Conservation (phyloP, 2,888 invertebrate species). For the Falcaria lacertinaria region DNA sequence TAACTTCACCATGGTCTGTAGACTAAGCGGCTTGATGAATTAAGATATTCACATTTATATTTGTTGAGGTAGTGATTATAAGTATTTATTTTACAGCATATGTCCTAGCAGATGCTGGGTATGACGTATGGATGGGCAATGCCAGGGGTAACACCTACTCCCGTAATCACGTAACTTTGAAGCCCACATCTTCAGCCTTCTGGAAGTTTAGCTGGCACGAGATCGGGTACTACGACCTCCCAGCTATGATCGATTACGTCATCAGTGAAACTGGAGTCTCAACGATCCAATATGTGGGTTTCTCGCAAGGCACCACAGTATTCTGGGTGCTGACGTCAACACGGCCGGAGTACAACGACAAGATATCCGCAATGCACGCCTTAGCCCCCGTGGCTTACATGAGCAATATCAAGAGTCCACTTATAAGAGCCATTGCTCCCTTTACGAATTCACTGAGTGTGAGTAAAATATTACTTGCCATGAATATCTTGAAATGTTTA, state of each 20-base stretch:
- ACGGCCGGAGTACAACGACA: conserved; percentile 79
- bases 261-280: conserved; percentile 72
- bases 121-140: conserved; percentile 92
- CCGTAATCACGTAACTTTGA: conserved; percentile 74
- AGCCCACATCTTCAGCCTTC: conserved; percentile 51
- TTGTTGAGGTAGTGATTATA: not conserved
- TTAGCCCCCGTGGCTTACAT: conserved; percentile 81
- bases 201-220: conserved; percentile 86
- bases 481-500: no score
- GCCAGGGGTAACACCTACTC: conserved; percentile 90
- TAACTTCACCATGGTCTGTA: no score
- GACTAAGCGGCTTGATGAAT: no score
- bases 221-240: conserved; percentile 86
- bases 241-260: conserved; percentile 86
- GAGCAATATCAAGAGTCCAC: conserved; percentile 64
- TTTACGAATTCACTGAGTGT: conserved; percentile 73
- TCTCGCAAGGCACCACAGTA: conserved; percentile 84
- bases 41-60: not conserved
- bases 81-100: conserved; percentile 82
- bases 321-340: conserved; percentile 81
- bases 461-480: conserved; percentile 37
- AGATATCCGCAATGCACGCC: conserved; percentile 78
- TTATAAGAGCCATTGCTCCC: conserved; percentile 65
- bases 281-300: conserved; percentile 84
- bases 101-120: conserved; percentile 83